Base-by-base conservation (phyloP, 2,888 invertebrate genomes). In the Merodon equestris region DNA sequence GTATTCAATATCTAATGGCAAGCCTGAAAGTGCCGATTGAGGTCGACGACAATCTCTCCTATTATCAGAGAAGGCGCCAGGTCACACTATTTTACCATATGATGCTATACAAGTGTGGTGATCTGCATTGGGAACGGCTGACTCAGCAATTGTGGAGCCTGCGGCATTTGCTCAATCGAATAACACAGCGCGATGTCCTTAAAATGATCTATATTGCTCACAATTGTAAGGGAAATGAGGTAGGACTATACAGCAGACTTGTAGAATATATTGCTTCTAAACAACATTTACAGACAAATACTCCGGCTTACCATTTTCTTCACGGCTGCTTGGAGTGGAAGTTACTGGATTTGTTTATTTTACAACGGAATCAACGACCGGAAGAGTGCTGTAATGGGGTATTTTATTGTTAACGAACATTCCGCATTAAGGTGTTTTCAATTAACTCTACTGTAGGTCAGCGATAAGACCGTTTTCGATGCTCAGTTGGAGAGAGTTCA, bases 301-400 rank as follows among this genome's bases (percentile, higher is more conserved):
- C 86, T 1, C 84, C 89, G 5, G 85, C 86, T 1, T 88, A 88
- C 84, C 89, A 89, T 67, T 82, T 88, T 2, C 83, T 88, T 3
- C 89, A 89, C 67, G 89, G 89, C 1, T 76, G 83, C 1, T 82
- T 89, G 0, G 89, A 89, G 82, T 89, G 89, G 89, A 86, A 86
- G 48, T 76, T 88, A 12, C 79, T 89, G 36, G 88, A 88, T 81
- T 74, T 88, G 17, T 84, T 85, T 50, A 84, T 86, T 45, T 63
- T 86, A 12, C 73, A 85, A 42, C 84, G 82, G 82, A 83, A 81
- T 42, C 82, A 79, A 7, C 27, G 7, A 7, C 2, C 7, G 10
- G 40, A 40, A n/a, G 40, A 9, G 10, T 5, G 48, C 2, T 1
- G 40, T 36, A 14, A 12, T 36, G 36, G 10, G 36, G 36, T 36